Evolutionary conservation across 1,140 invertebrate genomes (phyloP).

Genomic region (Drosophila sucinea): DNA sequence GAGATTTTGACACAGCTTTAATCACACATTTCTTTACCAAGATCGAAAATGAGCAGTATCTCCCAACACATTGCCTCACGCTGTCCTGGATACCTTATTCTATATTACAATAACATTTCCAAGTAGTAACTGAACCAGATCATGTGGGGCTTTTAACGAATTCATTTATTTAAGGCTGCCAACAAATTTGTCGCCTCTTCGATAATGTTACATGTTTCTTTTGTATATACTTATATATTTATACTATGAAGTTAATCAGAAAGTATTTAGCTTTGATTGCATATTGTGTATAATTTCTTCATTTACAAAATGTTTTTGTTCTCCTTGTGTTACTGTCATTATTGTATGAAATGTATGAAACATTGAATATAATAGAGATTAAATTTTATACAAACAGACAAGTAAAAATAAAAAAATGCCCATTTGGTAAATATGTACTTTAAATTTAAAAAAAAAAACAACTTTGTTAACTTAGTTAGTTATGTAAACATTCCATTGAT

Average conservation of each 20-base stretch:
- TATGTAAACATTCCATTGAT: constrained; percentile 36
- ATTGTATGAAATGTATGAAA: too few species aligned
- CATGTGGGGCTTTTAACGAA: constrained; percentile 21
- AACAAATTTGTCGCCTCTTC: constrained; percentile 12
- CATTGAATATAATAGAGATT: not conserved
- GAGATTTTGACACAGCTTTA: too few species aligned
- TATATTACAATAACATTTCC: too few species aligned
- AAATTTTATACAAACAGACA: constrained; percentile 1
- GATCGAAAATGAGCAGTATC: too few species aligned
- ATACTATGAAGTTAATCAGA: not conserved
- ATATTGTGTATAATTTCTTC: constrained; percentile 19
- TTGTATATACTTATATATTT: not conserved
- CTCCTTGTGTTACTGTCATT: not conserved
- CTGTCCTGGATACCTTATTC: too few species aligned
- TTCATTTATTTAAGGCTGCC: constrained; percentile 21
- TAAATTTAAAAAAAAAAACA: not conserved
- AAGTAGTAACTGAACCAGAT: too few species aligned
- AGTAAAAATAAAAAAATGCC: constrained; percentile 23
- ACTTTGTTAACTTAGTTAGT: constrained; percentile 28
- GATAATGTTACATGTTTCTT: not conserved
- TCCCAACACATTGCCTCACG: too few species aligned
- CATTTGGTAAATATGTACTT: constrained; percentile 31
- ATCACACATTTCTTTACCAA: too few species aligned
- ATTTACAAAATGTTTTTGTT: constrained; percentile 24
- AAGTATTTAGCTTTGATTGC: constrained; percentile 23